Evolutionary conservation across 2,113 vertebrate genomes (phyloP), one percentile per base, ranked within the genome.

Genomic region (Platichthys stellatus): DNA sequence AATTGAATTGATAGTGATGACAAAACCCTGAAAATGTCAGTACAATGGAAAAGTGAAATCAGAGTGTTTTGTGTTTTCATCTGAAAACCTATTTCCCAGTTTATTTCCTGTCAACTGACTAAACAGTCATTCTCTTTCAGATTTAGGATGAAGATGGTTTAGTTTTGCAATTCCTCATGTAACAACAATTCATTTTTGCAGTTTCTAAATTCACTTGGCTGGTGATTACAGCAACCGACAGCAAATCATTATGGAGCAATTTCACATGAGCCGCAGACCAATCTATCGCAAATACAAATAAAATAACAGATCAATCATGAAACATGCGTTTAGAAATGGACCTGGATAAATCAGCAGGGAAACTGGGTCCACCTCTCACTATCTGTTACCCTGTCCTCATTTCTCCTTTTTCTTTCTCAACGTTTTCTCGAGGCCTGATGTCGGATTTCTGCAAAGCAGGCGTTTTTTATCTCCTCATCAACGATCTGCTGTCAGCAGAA

Each of bases 401-500:
- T 78, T 70, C 9, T 63, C 28, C 56, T 57, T 21, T 35, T 26
- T 2, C 24, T 68, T 23, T 49, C 58, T 31, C 49, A 5, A 28
- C 21, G 31, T 64, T 72, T 63, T 63, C 28, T 61, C 58, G 65
- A 54, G 26, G 40, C 21, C 31, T 53, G 11, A 59, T 56, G 67
- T 75, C 3, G 2, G 47, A 66, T 79, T 85, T 89, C 66, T 87
- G 88, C 86, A 81, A 69, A 83, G 18, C 14, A 2, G 40, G 71
- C 79, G 4, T 47, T 85, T 59, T 86, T 86, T 67, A 80, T 81
- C 86, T 78, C 72, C 72, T 54, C 43, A 26, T 24, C 60, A 84
- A 83, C n/a, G 64, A 86, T 85, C 88, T 86, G 5, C 81, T 86
- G 90, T 88, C 89, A 89, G 91, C 86, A 84, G 70, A 88, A 87